Evolutionary conservation across 2,888 invertebrate species (phyloP).

Genomic region (Therioaphis trifolii): DNA sequence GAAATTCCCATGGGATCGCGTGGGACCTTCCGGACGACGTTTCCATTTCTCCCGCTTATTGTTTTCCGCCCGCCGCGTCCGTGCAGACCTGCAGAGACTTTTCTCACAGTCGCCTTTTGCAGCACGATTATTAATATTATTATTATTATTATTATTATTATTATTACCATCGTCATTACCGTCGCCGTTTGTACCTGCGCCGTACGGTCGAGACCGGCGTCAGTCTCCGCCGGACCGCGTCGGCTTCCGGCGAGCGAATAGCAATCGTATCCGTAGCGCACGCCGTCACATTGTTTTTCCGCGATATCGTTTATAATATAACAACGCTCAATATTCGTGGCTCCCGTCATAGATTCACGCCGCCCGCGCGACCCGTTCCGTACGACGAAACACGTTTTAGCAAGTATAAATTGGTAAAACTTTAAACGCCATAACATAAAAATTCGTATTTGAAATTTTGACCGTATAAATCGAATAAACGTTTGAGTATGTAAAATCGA

Average conservation of each 20-base stretch:
- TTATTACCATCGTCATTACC: background rate
- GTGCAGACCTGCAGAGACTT: constrained; percentile 7
- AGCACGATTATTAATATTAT: background rate
- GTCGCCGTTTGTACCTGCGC: background rate
- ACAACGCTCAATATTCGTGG: too few species aligned
- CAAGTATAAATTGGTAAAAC: too few species aligned
- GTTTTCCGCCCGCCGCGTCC: background rate
- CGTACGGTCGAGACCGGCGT: background rate
- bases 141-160: background rate
- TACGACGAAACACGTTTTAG: background rate
- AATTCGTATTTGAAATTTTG: too few species aligned
- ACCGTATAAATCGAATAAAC: too few species aligned
- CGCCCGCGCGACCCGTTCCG: background rate
- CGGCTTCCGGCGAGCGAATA: too few species aligned
- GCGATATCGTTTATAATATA: too few species aligned
- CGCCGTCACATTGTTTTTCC: too few species aligned
- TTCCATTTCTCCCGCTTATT: too few species aligned
- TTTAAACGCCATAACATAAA: too few species aligned
- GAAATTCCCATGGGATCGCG: constrained; percentile 53
- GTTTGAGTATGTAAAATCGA: too few species aligned
- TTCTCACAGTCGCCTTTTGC: constrained; percentile 18
- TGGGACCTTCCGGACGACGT: constrained; percentile 3
- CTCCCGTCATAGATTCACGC: too few species aligned
- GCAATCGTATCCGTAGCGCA: too few species aligned
- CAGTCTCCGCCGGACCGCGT: background rate